Base-by-base conservation (phyloP, 2,888 invertebrate genomes). In the Cryptocheilus praepositus region DNA sequence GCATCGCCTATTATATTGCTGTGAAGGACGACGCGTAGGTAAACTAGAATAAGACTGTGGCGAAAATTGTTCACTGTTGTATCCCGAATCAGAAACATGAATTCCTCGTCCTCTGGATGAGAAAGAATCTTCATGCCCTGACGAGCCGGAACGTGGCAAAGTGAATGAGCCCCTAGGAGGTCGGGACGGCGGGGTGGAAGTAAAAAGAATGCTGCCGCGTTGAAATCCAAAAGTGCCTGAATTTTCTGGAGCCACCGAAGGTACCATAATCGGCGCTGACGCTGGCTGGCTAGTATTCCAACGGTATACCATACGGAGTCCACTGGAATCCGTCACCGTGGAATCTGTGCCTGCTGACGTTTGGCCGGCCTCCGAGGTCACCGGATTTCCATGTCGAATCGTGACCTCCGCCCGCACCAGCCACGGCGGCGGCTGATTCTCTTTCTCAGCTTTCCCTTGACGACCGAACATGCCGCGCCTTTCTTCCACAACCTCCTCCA, bases 361-460 rank as follows among this genome's bases (percentile, higher is more conserved):
- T 25, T 71, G 72, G n/a, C 69, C 59, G 22, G 76, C 63, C 62
- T 84, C 83, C 58, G 84, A 83, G 59, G 88, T 86, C 3, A 85
- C 83, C 60, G 89, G 87, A 44, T 88, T 88, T 5, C 89, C 89
- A 69, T 92, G 92, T 49, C 92, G 91, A 60, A 92, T 91, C 13
- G 92, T 93, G 70, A 93, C 90, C 81, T 93, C 93, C 63, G 92
- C 95, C 85, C 91, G 93, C 79, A 93, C 92, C 45, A 92, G 91
- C 93, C 93, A 93, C 83, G 93, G 92, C 54, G 71, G 67, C 28
- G 19, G 36, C 8, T 18, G 4, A 13, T n/a, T 15, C 8, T 70
- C 71, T 61, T 74, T 11, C 53, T 16, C 46, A 51, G 73, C 25
- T 15, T 71, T 67, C 21, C 67, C 72, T 57, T 74, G 65, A 21